Percentiles rank a stretch among this genome's conserved stretches.
Evolutionary conservation across 2,888 invertebrate genomes (phyloP).

Genomic region (Troides oblongomaculatus): DNA sequence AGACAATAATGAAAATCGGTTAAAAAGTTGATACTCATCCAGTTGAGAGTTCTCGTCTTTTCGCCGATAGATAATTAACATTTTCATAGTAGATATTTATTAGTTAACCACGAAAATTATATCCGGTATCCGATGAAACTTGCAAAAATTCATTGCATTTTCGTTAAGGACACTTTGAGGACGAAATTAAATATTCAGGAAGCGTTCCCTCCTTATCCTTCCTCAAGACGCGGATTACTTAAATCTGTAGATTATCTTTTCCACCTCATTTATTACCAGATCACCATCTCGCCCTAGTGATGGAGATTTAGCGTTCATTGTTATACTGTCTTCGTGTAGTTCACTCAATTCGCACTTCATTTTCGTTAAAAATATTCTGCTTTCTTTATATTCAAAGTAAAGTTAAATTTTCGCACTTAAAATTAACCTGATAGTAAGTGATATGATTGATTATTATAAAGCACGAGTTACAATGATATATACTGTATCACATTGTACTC

Average conservation of each 20-base stretch:
- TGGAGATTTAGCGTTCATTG: not conserved
- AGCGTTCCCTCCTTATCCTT: slow-evolving; percentile 12
- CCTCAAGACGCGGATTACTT: slow-evolving; percentile 39
- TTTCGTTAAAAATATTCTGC: too few species aligned
- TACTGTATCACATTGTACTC: too few species aligned
- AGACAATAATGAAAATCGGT: too few species aligned
- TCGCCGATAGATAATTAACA: too few species aligned
- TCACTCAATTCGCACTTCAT: too few species aligned
- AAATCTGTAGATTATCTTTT: slow-evolving; percentile 43
- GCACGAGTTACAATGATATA: too few species aligned
- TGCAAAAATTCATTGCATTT: slow-evolving; percentile 18
- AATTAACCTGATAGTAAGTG: too few species aligned
- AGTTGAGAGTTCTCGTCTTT: too few species aligned
- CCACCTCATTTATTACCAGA: slow-evolving; percentile 40
- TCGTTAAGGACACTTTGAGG: slow-evolving; percentile 17
- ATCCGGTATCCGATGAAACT: not conserved
- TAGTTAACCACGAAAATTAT: not conserved
- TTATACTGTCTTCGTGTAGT: not conserved
- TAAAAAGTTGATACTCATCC: too few species aligned
- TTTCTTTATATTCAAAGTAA: too few species aligned
- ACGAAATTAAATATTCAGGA: slow-evolving; percentile 25
- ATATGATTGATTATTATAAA: too few species aligned
- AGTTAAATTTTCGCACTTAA: too few species aligned
- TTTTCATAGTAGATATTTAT: not conserved
- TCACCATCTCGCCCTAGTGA: slow-evolving; percentile 21